These are phyloP conservation scores for Henricia sp. DNA, from an alignment of 53 echinoderm and acorn worm species.

Conservation along the genomic window DNA sequence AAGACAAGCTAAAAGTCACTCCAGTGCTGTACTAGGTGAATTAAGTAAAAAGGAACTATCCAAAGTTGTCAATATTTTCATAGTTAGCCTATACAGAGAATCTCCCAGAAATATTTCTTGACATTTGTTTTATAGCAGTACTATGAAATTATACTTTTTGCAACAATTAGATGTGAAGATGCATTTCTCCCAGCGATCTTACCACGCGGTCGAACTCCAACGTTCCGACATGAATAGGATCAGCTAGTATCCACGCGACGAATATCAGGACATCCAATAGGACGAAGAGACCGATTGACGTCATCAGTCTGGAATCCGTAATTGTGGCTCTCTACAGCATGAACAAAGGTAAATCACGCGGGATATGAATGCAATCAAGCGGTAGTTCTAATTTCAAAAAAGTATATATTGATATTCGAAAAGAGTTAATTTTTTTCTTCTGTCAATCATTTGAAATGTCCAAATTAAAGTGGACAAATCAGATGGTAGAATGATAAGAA, in stretches of 20 bases:
- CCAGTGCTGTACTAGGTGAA: no score
- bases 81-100: not conserved
- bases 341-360: not conserved
- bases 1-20: no score
- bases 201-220: conserved; percentile 16
- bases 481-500: no score
- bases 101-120: not conserved
- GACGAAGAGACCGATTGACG: conserved; percentile 51
- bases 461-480: no score
- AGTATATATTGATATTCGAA: no score
- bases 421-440: no score
- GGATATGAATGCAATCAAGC: no score
- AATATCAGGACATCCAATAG: conserved; percentile 63
- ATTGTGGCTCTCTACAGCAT: conserved; percentile 23
- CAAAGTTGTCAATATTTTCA: not conserved
- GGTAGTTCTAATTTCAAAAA: no score
- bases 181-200: not conserved
- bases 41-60: not conserved
- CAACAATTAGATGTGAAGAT: not conserved
- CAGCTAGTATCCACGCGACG: conserved; percentile 56
- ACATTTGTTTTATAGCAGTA: not conserved
- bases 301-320: conserved; percentile 42
- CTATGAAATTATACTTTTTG: not conserved
- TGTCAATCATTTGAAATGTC: no score
- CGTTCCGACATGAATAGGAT: conserved; percentile 46